Percentiles rank a stretch among this genome's conserved stretches.
Evolutionary conservation across 1,140 invertebrate species (phyloP).

Genomic region (Laupala kohalensis): DNA sequence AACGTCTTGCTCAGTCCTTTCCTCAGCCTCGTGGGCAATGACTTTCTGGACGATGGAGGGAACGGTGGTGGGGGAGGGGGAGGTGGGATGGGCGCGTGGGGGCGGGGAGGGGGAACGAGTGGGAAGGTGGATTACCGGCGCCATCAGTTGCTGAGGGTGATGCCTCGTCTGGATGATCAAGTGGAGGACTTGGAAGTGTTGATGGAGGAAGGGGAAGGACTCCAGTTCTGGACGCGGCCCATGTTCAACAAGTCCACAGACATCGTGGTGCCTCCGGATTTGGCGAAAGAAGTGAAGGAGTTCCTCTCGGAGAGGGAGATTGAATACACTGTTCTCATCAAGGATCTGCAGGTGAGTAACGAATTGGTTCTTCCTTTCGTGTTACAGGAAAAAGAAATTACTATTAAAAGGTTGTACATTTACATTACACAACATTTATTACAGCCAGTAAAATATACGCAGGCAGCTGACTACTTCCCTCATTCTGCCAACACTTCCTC

Average conservation of each 20-base stretch:
- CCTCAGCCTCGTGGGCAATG: conserved; percentile 13
- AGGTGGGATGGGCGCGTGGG: neutral
- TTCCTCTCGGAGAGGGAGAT: conserved; percentile 47
- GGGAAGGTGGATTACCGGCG: conserved; percentile 27
- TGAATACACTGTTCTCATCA: conserved; percentile 50
- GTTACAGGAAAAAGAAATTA: too few species aligned
- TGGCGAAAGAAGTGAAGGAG: conserved; percentile 44
- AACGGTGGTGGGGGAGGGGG: too few species aligned
- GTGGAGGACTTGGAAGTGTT: conserved; percentile 22
- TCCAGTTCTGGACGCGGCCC: conserved; percentile 40
- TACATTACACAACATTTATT: too few species aligned
- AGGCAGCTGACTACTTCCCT: too few species aligned
- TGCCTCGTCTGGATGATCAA: conserved; percentile 23
- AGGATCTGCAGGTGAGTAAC: conserved; percentile 54
- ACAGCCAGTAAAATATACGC: too few species aligned
- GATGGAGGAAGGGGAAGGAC: conserved; percentile 28
- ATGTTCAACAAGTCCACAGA: conserved; percentile 47
- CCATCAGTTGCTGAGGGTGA: conserved; percentile 28
- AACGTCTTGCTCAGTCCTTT: conserved; percentile 16
- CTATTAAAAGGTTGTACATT: too few species aligned
- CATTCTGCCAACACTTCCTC: too few species aligned
- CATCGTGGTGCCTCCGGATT: conserved; percentile 51
- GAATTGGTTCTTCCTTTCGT: too few species aligned
- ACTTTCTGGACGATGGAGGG: conserved; percentile 13
- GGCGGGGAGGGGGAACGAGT: neutral